Base-by-base conservation (phyloP, 92 coral and sea anemone species). In the Metridium senile region DNA sequence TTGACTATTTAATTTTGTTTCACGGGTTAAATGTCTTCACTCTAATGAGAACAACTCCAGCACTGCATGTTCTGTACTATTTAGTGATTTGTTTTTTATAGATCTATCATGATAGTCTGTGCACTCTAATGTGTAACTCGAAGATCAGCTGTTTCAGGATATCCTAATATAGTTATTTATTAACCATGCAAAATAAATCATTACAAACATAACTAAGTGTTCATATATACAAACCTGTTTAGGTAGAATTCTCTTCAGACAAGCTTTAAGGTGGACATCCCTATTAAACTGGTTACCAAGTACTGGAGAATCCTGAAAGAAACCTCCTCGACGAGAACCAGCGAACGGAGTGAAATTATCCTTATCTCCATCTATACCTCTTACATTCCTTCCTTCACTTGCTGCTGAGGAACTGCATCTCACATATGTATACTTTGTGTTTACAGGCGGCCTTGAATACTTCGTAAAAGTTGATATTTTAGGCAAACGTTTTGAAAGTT, bases 301-400 rank as follows among this genome's bases (percentile, higher is more conserved):
- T 33, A 31, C 68, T 33, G 98, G 98, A 18, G 89, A 82, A 0
- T 83, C 91, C 84, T 94, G 98, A 43, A 80, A 91, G 76, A 91
- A 94, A 11, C 82, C 76, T 1, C 94, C 98, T 20, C 89, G 84
- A 31, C 85, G 83, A 25, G 97, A 81, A 31, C 87, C 85, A 27
- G 87, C 75, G 70, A 76, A 75, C 6, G 32, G 72, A 16, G 25
- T 20, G 1, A 39, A 33, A 62, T 9, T 39, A 22, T 59, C n/a
- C 30, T 33, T 74, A 63, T 20, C 56, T 16, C 34, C 79, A 27
- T 10, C 33, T 1, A 31, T 58, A 11, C 32, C 27, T 68, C 1
- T 39, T 35, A 21, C 53, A 1, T 70, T 3, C 30, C 0, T 47
- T 13, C 6, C 49, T 4, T 39, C 13, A 13, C 49, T 39, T 39